These are phyloP conservation scores for Scylla paramamosain DNA, from an alignment of 1,140 invertebrate genomes.

Conservation along the genomic window DNA sequence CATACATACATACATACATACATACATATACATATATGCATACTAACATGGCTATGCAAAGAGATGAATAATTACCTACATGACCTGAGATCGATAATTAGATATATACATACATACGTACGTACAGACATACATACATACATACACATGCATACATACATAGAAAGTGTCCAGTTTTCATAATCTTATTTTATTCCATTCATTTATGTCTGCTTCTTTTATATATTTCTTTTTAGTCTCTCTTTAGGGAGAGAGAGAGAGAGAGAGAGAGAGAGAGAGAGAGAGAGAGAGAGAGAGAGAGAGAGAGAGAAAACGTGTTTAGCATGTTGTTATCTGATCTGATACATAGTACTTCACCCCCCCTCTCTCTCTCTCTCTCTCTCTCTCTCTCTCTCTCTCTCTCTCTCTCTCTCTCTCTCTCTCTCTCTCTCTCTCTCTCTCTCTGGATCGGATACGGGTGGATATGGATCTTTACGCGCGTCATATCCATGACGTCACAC, in stretches of 20 bases:
- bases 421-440: too few species aligned
- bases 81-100: background rate
- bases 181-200: too few species aligned
- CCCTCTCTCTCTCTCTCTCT: conserved; percentile 41
- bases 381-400: conserved; percentile 26
- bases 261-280: too few species aligned
- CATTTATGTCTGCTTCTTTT: too few species aligned
- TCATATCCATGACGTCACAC: conserved; percentile 8
- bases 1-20: too few species aligned
- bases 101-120: background rate
- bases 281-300: too few species aligned
- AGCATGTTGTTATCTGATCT: background rate
- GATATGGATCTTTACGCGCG: background rate
- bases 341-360: background rate
- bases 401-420: too few species aligned
- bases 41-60: background rate
- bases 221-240: too few species aligned
- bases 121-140: background rate
- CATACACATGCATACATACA: background rate
- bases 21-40: background rate
- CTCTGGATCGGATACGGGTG: background rate
- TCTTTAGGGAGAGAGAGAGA: too few species aligned
- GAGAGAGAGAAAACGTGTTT: too few species aligned
- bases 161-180: background rate
- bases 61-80: background rate